Base-by-base conservation (phyloP, 2,888 invertebrate genomes). In the Eueremaeus valkanovi region DNA sequence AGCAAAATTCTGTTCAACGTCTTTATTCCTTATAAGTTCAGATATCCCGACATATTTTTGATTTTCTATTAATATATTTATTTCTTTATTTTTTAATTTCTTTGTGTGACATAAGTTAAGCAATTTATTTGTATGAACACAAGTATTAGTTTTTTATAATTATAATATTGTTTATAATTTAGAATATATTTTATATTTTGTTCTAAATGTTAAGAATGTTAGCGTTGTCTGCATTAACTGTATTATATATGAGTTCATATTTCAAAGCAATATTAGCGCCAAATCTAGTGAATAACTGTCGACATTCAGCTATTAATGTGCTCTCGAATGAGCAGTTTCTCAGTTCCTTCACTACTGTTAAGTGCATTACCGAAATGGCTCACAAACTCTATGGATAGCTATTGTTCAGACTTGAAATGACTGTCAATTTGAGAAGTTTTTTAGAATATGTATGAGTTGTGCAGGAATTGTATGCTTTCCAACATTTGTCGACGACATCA, bases 341-440 rank as follows among this genome's bases (percentile, higher is more conserved):
- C 51, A 51, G 8, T 36, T 5, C 16, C 16, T 45, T 8, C 45
- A 45, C 58, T 58, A 24, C 3, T 9, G 8, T 58, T 58, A 24
- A 58, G 33, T 13, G 27, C 63, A 63, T 58, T 58, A 58, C 27
- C 11, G 3, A 63, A 63, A 33, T 63, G 63, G 63, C 63, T 8
- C 21, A 24, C 24, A 33, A 63, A 63, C 16, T 24, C 63, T 24
- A 24, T 58, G 58, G 6, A 18, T 51, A 51, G 5, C 9, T 6
- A 58, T 18, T 63, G 33, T 63, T 63, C 31, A 31, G 33, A 63
- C 63, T 63, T 63, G 31, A 63, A 63, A 63, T 63, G 63, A 63
- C 63, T 31, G 63, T 33, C 63, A 63, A 29, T 63, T 33, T 31
- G 33, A 33, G 33, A 63, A 63, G 33, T 63, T 63, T 63, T 63